phyloP scores from a whole-genome alignment of 1,140 invertebrate genomes.

The Caerostris darwini region DNA sequence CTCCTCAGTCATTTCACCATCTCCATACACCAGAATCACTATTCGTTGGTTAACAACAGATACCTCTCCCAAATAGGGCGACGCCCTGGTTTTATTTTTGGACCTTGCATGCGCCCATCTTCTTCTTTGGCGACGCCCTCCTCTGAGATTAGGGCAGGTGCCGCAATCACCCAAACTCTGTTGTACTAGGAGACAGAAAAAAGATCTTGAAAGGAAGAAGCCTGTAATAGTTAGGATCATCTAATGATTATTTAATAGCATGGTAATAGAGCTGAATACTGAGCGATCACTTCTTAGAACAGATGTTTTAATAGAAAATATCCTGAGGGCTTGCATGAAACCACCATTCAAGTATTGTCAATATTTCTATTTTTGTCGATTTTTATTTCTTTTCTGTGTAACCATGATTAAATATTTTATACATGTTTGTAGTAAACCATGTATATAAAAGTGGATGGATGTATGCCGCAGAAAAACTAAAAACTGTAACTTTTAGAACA shows the following conservation, averaged over 20 bases:
- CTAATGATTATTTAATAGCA: constrained; percentile 4
- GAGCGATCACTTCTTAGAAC: background rate
- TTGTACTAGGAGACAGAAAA: background rate
- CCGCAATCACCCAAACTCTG: background rate
- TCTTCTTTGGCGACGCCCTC: constrained; percentile 38
- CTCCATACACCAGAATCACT: background rate
- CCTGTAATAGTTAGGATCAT: background rate
- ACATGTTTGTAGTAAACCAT: too few species aligned
- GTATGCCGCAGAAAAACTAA: too few species aligned
- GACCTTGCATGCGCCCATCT: constrained; percentile 49
- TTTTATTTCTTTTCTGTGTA: too few species aligned
- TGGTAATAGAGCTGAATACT: background rate
- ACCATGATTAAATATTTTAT: too few species aligned
- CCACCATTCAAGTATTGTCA: too few species aligned
- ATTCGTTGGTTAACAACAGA: constrained; percentile 26
- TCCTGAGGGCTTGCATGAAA: too few species aligned
- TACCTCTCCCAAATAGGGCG: background rate
- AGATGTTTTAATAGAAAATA: too few species aligned
- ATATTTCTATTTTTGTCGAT: too few species aligned
- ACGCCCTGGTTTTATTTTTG: constrained; percentile 58
- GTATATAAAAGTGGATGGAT: too few species aligned
- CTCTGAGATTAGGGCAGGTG: constrained; percentile 54
- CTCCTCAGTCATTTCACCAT: background rate
- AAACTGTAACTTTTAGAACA: too few species aligned
- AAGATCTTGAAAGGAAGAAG: background rate